Evolutionary conservation across 1,140 invertebrate species (phyloP).

Genomic region (Pristionchus pacificus): DNA sequence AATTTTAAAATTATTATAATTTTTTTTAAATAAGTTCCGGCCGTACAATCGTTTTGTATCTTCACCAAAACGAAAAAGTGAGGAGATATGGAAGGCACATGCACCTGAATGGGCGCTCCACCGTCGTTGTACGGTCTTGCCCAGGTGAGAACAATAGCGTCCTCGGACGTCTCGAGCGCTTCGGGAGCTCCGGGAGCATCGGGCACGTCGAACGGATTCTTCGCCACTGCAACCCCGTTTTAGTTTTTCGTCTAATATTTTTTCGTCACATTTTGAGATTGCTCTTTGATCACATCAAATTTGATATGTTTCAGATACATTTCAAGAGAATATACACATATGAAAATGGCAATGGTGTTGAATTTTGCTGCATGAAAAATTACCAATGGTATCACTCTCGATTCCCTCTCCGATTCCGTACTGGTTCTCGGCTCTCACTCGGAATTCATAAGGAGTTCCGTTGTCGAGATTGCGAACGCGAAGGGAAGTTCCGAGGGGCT

Average conservation of each 20-base stretch:
- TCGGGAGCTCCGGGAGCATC: constrained; percentile 82
- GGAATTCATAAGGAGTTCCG: constrained; percentile 88
- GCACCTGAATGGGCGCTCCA: constrained; percentile 74
- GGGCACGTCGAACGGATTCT: constrained; percentile 90
- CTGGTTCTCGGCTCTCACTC: constrained; percentile 93
- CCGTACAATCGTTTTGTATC: neutral
- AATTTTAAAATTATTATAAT: neutral
- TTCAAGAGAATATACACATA: too few species aligned
- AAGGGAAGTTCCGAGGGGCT: constrained; percentile 81
- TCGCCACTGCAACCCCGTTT: constrained; percentile 85
- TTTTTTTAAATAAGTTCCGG: neutral
- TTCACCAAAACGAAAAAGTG: too few species aligned
- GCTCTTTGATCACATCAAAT: too few species aligned
- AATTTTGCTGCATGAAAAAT: neutral
- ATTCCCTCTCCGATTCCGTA: neutral
- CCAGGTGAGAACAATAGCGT: constrained; percentile 95
- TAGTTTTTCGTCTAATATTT: too few species aligned
- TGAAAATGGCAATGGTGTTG: too few species aligned
- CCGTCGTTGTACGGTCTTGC: constrained; percentile 85
- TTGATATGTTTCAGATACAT: too few species aligned
- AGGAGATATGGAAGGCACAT: neutral
- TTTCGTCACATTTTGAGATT: too few species aligned
- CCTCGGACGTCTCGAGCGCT: constrained; percentile 86
- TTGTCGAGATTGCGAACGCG: constrained; percentile 84
- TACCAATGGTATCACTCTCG: neutral